A percentile compares a stretch with the other conserved stretches of the same genome.
phyloP scores from a whole-genome alignment of 2,797 vertebrate genomes.

The Leucoraja ocellata region DNA sequence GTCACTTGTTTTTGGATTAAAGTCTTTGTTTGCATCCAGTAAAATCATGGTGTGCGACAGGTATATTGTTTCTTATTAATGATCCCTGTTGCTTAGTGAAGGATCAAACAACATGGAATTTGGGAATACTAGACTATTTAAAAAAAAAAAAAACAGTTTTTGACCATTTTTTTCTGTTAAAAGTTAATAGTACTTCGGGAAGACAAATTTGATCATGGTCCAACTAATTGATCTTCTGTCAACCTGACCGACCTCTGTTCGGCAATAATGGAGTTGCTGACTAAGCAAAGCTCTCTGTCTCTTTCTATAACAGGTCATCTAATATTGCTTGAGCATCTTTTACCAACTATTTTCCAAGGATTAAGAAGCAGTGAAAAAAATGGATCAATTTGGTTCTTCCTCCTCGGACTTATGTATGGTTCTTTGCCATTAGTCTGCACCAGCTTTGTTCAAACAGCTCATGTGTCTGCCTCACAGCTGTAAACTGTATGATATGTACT shows the following conservation, averaged over 20 bases:
- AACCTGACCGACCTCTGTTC: too few relatives aligned
- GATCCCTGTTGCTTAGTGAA: not conserved
- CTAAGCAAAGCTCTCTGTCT: not conserved
- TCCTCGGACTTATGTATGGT: not conserved
- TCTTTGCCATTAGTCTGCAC: not conserved
- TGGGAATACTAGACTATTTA: too few relatives aligned
- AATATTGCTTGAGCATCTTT: not conserved
- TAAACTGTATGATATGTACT: not conserved
- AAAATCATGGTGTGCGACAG: not conserved
- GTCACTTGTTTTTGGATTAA: not conserved
- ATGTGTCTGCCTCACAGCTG: not conserved
- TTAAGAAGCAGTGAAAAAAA: not conserved
- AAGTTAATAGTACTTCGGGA: not conserved
- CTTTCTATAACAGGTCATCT: not conserved
- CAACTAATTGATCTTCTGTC: not conserved
- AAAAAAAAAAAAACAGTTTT: too few relatives aligned
- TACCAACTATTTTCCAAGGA: not conserved
- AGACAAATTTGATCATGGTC: not conserved
- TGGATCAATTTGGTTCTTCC: not conserved
- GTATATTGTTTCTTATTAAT: not conserved
- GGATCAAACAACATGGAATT: not conserved
- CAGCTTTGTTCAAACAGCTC: not conserved
- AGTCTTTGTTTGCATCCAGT: not conserved
- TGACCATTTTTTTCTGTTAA: not conserved
- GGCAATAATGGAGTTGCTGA: not conserved